A percentile compares a stretch with the other conserved stretches of the same genome.
Evolutionary conservation across 2,888 invertebrate species (phyloP).

Genomic region (Brachyopa scutellaris): DNA sequence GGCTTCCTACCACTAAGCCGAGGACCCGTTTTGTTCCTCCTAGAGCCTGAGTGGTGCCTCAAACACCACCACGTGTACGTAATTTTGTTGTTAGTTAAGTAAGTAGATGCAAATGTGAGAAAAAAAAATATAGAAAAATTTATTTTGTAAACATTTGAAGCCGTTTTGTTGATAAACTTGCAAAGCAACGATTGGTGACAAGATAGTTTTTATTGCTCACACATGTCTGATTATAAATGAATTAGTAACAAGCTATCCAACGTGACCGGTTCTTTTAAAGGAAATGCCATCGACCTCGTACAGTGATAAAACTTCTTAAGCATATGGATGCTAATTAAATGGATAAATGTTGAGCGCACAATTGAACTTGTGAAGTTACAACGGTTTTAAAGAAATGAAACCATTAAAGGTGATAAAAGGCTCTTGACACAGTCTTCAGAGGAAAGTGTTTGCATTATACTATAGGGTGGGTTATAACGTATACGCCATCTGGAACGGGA

Average conservation of each 20-base stretch:
- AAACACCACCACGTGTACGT: not conserved
- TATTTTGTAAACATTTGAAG: too few relatives aligned
- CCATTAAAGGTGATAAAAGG: too few relatives aligned
- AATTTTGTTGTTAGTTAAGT: constrained; percentile 17
- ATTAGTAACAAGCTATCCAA: not conserved
- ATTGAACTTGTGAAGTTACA: not conserved
- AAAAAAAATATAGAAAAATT: not conserved
- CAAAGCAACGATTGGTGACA: not conserved
- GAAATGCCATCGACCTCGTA: not conserved
- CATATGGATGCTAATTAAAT: constrained; percentile 4
- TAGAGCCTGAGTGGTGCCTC: constrained; percentile 5
- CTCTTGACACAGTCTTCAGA: not conserved
- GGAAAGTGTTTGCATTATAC: not conserved
- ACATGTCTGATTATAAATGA: not conserved
- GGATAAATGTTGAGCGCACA: too few relatives aligned
- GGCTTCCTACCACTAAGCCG: constrained; percentile 50
- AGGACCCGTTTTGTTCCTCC: not conserved
- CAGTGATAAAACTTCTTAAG: not conserved
- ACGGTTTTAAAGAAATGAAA: too few relatives aligned
- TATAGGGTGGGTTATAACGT: too few relatives aligned
- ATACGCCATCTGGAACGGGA: too few relatives aligned
- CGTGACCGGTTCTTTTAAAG: not conserved
- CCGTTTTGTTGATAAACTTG: too few relatives aligned
- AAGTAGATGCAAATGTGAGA: constrained; percentile 32
- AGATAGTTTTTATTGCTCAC: not conserved